Base-by-base conservation (phyloP, 2,797 vertebrate genomes). In the Liparis tanakae region DNA sequence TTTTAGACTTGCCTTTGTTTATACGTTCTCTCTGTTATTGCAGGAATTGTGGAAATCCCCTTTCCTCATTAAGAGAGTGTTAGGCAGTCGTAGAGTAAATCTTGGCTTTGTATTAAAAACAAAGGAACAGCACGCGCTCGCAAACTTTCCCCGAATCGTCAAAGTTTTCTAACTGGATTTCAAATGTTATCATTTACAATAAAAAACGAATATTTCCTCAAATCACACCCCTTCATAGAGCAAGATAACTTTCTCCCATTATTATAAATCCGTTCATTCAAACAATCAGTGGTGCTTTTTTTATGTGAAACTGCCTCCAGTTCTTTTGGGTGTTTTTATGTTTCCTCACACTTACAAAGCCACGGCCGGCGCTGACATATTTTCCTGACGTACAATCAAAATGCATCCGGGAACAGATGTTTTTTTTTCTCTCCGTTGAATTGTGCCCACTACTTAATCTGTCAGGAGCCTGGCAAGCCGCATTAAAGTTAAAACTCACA, bases 401-500 rank as follows among this genome's bases (percentile, higher is more conserved):
- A 81, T 74, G 30, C 56, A 68, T 81, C 62, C 1, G 0, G 43
- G 44, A 71, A 57, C 54, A 80, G 61, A 78, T 80, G 58, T 51
- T 68, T 63, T 34, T 58, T 44, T 62, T 59, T 37, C 25, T 67
- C 44, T 60, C 18, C 54, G 13, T 71, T 20, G 13, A 50, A 55
- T 61, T 67, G 60, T 81, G 71, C 70, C 79, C 84, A 71, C 53
- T 56, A 81, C 75, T 82, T 85, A 87, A 90, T 88, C 84, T 91
- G 81, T 79, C 77, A 79, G 66, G 58, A 50, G 82, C 84, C 76
- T 79, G 74, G 83, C 79, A 82, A 83, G 75, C 72, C 20, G 51
- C 74, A 78, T 80, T 91, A 92, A 92, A 90, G 93, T 94, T 91
- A 88, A 93, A 91, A 92, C 85, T 85, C 72, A 78, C 89, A 78